Conservation (phyloP, 2,888 invertebrate species). For the Eucera pruinosa region DNA sequence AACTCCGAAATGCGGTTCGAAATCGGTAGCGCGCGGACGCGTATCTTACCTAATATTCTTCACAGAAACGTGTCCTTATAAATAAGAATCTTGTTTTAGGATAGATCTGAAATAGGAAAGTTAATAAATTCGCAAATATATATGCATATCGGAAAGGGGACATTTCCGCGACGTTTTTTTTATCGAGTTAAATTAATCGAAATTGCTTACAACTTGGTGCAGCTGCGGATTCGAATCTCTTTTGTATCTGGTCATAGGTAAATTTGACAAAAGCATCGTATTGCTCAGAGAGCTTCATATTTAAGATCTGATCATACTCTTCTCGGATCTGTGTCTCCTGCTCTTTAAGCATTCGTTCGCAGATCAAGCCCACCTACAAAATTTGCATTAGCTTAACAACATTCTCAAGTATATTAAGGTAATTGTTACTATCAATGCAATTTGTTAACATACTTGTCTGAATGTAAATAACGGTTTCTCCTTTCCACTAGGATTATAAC, state of each 20-base stretch:
- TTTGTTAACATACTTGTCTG: constrained; percentile 90
- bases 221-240: constrained; percentile 82
- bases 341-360: constrained; percentile 98
- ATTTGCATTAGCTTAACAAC: constrained; percentile 39
- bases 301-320: constrained; percentile 97
- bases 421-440: neutral
- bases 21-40: too few species aligned
- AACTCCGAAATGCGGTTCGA: too few species aligned
- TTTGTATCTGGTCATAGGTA: constrained; percentile 98
- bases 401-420: neutral
- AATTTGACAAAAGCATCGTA: constrained; percentile 99
- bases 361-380: constrained; percentile 95
- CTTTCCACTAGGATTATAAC: constrained; percentile 78
- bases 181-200: neutral
- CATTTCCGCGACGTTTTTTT: neutral
- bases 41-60: constrained; percentile 80
- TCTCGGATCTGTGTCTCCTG: constrained; percentile 96
- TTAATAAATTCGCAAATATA: neutral
- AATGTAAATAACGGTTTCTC: constrained; percentile 97
- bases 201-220: constrained; percentile 82
- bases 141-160: neutral
- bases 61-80: constrained; percentile 79
- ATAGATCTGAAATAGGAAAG: constrained; percentile 78
- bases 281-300: constrained; percentile 97
- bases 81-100: constrained; percentile 80